Evolutionary conservation across 2,797 vertebrate species (phyloP), one percentile per base, ranked within the genome.

Genomic region (Limosa lapponica): DNA sequence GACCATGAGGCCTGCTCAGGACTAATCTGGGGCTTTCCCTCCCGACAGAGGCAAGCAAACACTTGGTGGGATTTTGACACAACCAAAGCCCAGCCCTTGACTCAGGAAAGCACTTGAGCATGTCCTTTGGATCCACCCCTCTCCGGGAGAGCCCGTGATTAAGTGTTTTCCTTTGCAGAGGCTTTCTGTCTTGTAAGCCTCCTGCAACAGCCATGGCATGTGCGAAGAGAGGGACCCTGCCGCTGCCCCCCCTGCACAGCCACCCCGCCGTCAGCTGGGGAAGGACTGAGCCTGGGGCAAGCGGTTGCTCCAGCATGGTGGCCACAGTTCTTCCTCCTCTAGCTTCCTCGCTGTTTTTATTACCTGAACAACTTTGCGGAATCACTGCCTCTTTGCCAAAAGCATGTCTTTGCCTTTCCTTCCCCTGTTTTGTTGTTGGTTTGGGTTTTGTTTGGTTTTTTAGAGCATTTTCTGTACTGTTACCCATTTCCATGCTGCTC

Each of bases 391-490:
- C 70, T 94, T 64, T 82, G 59, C 62, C 94, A 96, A 95, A 94
- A 97, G 97, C 98, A 97, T 96, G 97, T 91, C 93, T 96, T 95
- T 86, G 65, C 95, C 95, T 80, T 73, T 34, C 85, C 90, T 96
- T 79, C 67, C 78, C 62, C 66, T 62, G 51, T 89, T 93, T 61
- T 82, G 66, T 82, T 80, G 55, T 94, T 3, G 1, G 75, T 88
- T 95, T 95, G 66, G 2, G 7, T 82, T 92, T 59, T 4, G 51
- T 69, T 90, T 52, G 84, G 3, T 25, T 73, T 82, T 87, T 34
- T 19, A 77, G 96, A 97, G 93, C 71, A 23, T 95, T 87, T 86
- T 81, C 71, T 64, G 55, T 93, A 73, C 92, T 41, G 10, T 74
- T 90, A 43, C 28, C 77, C 89, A 70, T 90, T 80, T 49, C 97